phyloP scores from a whole-genome alignment of 2,797 vertebrate genomes.

The Pangasius larnaudii region DNA sequence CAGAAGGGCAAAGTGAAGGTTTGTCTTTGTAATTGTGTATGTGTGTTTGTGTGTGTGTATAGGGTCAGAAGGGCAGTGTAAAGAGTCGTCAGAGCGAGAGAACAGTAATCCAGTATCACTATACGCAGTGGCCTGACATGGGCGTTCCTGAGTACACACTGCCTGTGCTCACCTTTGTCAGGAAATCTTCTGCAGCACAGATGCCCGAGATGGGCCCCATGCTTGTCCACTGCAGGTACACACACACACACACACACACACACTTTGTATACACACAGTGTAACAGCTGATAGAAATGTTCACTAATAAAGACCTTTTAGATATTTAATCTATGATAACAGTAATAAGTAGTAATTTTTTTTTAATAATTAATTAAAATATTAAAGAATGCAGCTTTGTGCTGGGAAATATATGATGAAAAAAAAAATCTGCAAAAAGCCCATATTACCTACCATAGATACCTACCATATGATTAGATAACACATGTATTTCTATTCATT shows the following conservation, averaged over 20 bases:
- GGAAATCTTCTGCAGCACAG: conserved; percentile 86
- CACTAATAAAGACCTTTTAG: background rate
- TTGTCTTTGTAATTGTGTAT: conserved; percentile 26
- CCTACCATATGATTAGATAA: background rate
- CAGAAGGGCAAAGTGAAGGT: background rate
- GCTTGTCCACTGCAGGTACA: conserved; percentile 92
- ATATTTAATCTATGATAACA: background rate
- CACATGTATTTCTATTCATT: background rate
- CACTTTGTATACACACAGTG: background rate
- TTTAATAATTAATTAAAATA: background rate
- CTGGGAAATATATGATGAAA: background rate
- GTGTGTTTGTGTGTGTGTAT: conserved; percentile 5
- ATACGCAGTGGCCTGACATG: conserved; percentile 97
- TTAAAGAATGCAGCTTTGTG: background rate
- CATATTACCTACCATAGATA: too few relatives aligned
- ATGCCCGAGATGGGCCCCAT: conserved; percentile 85
- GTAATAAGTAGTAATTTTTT: background rate
- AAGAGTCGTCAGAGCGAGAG: conserved; percentile 87
- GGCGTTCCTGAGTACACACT: conserved; percentile 91
- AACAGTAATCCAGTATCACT: conserved; percentile 90
- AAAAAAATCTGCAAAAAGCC: background rate
- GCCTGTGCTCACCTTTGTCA: conserved; percentile 90
- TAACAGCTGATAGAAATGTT: background rate
- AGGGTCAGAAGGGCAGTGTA: conserved; percentile 86
- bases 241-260: conserved; percentile 19